Percentiles rank a stretch among this genome's conserved stretches.
Evolutionary conservation across 2,797 vertebrate species (phyloP).

Genomic region (Chromobotia macracanthus): DNA sequence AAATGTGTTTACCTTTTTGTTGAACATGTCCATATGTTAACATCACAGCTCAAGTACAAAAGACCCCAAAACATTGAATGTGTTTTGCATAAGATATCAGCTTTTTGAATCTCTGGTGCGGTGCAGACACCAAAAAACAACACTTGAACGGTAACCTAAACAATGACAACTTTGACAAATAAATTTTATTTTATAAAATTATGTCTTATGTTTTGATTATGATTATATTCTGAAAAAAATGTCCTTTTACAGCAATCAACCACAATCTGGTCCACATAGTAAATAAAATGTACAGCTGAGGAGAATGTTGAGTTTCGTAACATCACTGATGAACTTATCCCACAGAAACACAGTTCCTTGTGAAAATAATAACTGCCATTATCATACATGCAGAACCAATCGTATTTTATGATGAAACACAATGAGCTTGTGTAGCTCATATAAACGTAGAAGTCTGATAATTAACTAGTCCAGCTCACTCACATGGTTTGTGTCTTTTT

Average conservation of each 20-base stretch:
- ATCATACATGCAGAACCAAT: not conserved
- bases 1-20: not conserved
- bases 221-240: not conserved
- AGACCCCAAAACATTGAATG: not conserved
- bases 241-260: not conserved
- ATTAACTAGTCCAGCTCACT: conserved; percentile 1
- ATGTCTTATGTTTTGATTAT: not conserved
- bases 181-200: not conserved
- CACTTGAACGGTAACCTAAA: too few relatives aligned
- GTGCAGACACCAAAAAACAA: not conserved
- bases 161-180: conserved; percentile 27
- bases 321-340: not conserved
- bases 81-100: not conserved
- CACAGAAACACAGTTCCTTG: too few relatives aligned
- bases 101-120: not conserved
- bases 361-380: not conserved
- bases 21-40: not conserved
- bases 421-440: conserved; percentile 7
- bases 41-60: not conserved
- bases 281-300: conserved; percentile 21
- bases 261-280: conserved; percentile 17
- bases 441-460: too few relatives aligned
- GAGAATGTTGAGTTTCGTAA: too few relatives aligned
- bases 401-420: not conserved
- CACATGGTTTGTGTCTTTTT: not conserved